Base-by-base conservation (phyloP, 2,113 vertebrate genomes). In the Clinocottus analis region DNA sequence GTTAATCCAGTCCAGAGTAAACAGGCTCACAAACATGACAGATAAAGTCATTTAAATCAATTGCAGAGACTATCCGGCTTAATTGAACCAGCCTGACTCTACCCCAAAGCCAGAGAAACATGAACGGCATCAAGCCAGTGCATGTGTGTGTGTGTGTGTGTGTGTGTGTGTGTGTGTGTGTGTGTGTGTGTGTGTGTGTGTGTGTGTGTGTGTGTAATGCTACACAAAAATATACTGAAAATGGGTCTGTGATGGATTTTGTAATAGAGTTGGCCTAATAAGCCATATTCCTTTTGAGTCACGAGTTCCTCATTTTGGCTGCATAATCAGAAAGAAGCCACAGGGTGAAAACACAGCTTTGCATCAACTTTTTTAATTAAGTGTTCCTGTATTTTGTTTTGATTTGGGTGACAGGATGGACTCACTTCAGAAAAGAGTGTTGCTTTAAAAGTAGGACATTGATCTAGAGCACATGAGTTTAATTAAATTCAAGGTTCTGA, bases 241-340 rank as follows among this genome's bases (percentile, higher is more conserved):
- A 56, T 41, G 5, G 19, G 12, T 45, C 37, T 56, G 60, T 31
- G 72, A 65, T 56, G 49, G 61, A 56, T 33, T 66, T 56, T 66
- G 43, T 58, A 58, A 75, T 35, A 33, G 35, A 66, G 21, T 33
- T 65, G 25, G 62, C 39, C 23, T 72, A 72, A 65, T 51, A 39
- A 58, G 27, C 16, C 13, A 41, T 16, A 16, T 65, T 49, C 12
- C 51, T 37, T 49, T 59, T 58, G 11, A 65, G 19, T 60, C 53
- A 49, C 59, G 51, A 17, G 65, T 72, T 72, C n/a, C 49, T 72
- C 11, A 35, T 49, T 59, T 59, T 39, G 41, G 17, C 39, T 17
- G 13, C 33, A 47, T 64, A n/a, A 60, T 60, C 53, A 59, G 33
- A 66, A 71, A 27, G 4, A 49, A 23, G 31, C 61, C 37, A n/a